These are phyloP conservation scores for Dryobota labecula DNA, from an alignment of 2,888 invertebrate species.

Conservation along the genomic window DNA sequence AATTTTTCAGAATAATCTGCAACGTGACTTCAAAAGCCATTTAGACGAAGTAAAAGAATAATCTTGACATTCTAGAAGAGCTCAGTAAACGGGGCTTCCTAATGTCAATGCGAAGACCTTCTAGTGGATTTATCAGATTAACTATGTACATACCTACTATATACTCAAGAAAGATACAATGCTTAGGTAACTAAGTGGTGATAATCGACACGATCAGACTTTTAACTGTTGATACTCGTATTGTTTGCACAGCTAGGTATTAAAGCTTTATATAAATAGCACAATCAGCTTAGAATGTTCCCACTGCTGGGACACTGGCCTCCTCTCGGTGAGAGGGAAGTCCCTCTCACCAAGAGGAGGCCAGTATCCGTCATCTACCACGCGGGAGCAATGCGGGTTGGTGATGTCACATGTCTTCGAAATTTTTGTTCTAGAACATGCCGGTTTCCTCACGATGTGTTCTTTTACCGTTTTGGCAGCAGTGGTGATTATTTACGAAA, in stretches of 20 bases:
- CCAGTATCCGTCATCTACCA: too few relatives aligned
- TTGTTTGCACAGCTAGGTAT: neutral
- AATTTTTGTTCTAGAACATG: too few relatives aligned
- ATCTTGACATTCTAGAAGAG: slow-evolving; percentile 41
- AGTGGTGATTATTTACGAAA: too few relatives aligned
- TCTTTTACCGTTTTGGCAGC: too few relatives aligned
- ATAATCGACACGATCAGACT: slow-evolving; percentile 1
- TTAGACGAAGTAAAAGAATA: slow-evolving; percentile 36
- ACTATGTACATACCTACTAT: slow-evolving; percentile 10
- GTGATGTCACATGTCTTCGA: too few relatives aligned
- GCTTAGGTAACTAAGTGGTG: slow-evolving; percentile 6
- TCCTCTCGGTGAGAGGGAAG: too few relatives aligned
- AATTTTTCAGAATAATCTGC: slow-evolving; percentile 17
- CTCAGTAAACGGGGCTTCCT: slow-evolving; percentile 32
- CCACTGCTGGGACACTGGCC: too few relatives aligned
- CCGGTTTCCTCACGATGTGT: too few relatives aligned
- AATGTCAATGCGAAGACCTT: slow-evolving; percentile 54
- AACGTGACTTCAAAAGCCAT: slow-evolving; percentile 19
- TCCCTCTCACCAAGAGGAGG: too few relatives aligned
- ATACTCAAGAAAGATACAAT: slow-evolving; percentile 15
- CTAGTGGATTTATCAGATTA: slow-evolving; percentile 51
- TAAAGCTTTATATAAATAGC: neutral
- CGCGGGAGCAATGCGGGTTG: too few relatives aligned
- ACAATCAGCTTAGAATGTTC: too few relatives aligned
- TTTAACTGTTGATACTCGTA: neutral